Percentiles rank a stretch among this genome's conserved stretches.
These are phyloP conservation scores for Dasyurus viverrinus DNA, from an alignment of 2,113 vertebrate species.

Conservation along the genomic window DNA sequence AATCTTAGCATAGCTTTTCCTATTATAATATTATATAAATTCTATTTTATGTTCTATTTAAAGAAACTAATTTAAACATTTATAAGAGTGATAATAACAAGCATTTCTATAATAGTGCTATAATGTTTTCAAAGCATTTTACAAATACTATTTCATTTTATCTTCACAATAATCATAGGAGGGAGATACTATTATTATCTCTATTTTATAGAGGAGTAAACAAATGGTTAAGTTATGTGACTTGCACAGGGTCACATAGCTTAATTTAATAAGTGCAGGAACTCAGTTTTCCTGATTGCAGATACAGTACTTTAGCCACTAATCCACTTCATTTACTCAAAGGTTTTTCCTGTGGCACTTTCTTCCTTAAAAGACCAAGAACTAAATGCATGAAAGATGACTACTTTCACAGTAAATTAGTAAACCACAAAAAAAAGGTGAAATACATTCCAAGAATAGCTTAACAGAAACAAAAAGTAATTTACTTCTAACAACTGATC, in stretches of 20 bases:
- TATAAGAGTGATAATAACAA: conserved; percentile 35
- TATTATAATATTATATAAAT: no score
- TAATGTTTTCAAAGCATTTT: background rate
- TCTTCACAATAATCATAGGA: background rate
- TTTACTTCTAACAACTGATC: conserved; percentile 28
- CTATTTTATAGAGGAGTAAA: background rate
- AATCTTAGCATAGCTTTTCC: no score
- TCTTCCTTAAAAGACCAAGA: background rate
- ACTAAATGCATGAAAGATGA: background rate
- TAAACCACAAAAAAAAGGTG: background rate
- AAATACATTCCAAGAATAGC: conserved; percentile 27
- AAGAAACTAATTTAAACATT: conserved; percentile 16
- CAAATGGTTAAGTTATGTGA: background rate
- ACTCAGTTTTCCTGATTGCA: background rate
- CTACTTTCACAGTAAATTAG: conserved; percentile 17
- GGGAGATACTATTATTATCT: background rate
- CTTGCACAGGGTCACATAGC: background rate
- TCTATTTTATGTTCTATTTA: background rate
- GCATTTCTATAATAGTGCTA: background rate
- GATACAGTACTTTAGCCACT: background rate
- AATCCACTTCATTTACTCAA: background rate
- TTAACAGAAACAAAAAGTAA: conserved; percentile 14
- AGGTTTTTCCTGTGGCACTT: conserved; percentile 3
- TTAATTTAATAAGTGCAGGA: background rate
- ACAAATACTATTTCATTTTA: background rate